phyloP scores from a whole-genome alignment of 2,888 invertebrate species.

The Pecten maximus region DNA sequence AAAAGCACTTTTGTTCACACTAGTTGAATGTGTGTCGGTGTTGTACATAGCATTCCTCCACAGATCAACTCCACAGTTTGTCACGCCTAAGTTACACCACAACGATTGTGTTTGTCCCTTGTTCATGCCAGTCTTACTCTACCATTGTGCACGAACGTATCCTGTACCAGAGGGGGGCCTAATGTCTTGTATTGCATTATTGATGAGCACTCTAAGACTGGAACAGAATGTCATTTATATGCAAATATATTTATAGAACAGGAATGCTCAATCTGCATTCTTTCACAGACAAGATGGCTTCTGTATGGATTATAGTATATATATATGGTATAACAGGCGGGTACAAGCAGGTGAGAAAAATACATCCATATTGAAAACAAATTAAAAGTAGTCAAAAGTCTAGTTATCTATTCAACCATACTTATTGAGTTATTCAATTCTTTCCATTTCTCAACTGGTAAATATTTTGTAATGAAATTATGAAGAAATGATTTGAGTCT shows the following conservation, averaged over 20 bases:
- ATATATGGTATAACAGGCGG: no score
- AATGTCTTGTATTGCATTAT: constrained; percentile 4
- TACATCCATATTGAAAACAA: background rate
- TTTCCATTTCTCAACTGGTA: no score
- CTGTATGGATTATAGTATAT: background rate
- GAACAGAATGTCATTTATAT: constrained; percentile 24
- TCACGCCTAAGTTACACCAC: background rate
- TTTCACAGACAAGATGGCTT: background rate
- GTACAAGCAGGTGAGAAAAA: background rate
- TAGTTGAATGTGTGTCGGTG: background rate
- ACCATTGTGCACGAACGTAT: background rate
- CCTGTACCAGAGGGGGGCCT: background rate
- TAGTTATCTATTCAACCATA: no score
- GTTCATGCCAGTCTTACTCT: background rate
- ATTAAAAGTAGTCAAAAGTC: background rate
- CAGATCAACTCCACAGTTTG: background rate
- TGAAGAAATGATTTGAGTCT: no score
- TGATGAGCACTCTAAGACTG: constrained; percentile 20
- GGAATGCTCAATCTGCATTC: background rate
- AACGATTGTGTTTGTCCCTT: background rate
- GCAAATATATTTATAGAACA: constrained; percentile 33
- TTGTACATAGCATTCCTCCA: background rate
- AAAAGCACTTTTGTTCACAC: no score
- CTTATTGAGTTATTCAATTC: no score
- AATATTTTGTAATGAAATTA: no score